Conservation (phyloP, 2,113 vertebrate species). For the Cinclus mexicanus region DNA sequence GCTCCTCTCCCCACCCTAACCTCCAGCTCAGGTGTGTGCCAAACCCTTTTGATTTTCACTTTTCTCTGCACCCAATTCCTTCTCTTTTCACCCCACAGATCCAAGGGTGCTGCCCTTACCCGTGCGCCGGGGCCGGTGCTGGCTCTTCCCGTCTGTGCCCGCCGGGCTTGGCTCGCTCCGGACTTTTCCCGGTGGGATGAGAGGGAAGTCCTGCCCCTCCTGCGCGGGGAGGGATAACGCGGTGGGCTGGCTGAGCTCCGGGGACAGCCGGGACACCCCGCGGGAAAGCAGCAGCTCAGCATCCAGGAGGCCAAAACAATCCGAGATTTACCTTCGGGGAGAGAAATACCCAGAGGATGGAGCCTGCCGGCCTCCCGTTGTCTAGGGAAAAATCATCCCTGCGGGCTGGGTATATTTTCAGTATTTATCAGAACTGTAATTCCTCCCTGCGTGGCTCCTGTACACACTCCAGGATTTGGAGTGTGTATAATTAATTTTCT, state of each 20-base stretch:
- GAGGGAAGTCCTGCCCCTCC: not conserved
- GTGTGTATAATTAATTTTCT: too few relatives aligned
- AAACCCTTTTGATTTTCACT: too few relatives aligned
- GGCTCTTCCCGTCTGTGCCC: not conserved
- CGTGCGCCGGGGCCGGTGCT: not conserved
- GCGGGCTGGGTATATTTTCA: not conserved
- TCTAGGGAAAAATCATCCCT: too few relatives aligned
- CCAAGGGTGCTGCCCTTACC: not conserved
- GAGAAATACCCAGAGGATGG: not conserved
- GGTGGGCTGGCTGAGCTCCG: not conserved
- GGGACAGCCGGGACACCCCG: not conserved
- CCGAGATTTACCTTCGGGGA: not conserved
- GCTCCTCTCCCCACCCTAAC: too few relatives aligned
- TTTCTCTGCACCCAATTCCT: accelerated
- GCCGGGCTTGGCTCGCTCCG: not conserved
- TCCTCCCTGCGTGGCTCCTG: too few relatives aligned
- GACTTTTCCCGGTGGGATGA: not conserved
- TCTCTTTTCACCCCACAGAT: not conserved
- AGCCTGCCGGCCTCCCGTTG: not conserved
- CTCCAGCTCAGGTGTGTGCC: accelerated
- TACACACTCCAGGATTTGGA: too few relatives aligned
- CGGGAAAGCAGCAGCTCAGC: not conserved
- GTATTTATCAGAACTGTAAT: too few relatives aligned
- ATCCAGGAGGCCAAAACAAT: accelerated
- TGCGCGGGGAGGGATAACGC: not conserved